These are phyloP conservation scores for Bruchidius siliquastri DNA, from an alignment of 2,888 invertebrate genomes.

Conservation along the genomic window DNA sequence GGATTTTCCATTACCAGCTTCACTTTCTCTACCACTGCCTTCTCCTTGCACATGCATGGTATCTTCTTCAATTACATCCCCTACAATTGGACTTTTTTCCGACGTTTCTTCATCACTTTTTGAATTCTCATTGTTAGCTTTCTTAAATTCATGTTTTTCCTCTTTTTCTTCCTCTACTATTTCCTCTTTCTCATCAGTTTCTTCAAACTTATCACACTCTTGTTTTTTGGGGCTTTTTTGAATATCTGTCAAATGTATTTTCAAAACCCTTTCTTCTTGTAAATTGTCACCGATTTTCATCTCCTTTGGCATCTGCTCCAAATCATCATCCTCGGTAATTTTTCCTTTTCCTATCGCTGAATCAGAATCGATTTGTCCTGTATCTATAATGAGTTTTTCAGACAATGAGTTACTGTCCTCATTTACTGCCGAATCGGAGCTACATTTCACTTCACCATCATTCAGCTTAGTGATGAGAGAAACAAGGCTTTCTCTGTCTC, in stretches of 20 bases:
- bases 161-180: background rate
- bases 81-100: constrained; percentile 21
- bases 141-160: constrained; percentile 15
- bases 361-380: constrained; percentile 46
- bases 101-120: constrained; percentile 19
- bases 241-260: constrained; percentile 10
- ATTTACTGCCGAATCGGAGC: constrained; percentile 56
- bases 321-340: constrained; percentile 18
- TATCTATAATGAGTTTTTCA: constrained; percentile 55
- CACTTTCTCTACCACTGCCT: constrained; percentile 61
- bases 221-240: constrained; percentile 8
- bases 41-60: constrained; percentile 65
- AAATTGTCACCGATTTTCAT: constrained; percentile 2
- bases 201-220: constrained; percentile 11
- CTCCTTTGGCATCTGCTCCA: background rate
- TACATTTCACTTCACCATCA: constrained; percentile 62
- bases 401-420: constrained; percentile 60
- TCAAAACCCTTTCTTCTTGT: constrained; percentile 11
- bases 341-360: constrained; percentile 25
- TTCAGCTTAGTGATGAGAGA: constrained; percentile 71
- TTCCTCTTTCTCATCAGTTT: constrained; percentile 14
- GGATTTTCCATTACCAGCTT: constrained; percentile 10
- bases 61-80: constrained; percentile 56
- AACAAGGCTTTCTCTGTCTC: constrained; percentile 68
- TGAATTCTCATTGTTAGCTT: constrained; percentile 8